phyloP scores from a whole-genome alignment of 2,888 invertebrate species.

The Drosophila setosimentum region DNA sequence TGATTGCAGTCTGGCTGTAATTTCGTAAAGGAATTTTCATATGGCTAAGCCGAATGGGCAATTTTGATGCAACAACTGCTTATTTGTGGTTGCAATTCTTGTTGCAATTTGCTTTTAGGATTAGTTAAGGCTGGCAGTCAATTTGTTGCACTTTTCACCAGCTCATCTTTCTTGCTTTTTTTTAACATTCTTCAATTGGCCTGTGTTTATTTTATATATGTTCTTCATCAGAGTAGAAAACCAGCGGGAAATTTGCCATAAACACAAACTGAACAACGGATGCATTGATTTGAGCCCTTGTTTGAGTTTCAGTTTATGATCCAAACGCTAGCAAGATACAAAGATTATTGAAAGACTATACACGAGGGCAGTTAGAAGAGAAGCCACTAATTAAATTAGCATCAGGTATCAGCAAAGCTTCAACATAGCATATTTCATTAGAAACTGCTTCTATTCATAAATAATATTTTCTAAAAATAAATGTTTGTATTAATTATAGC shows the following conservation, averaged over 20 bases:
- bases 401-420: no score
- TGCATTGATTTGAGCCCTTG: slow-evolving; percentile 19
- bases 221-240: not conserved
- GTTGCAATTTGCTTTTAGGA: slow-evolving; percentile 1
- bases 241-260: slow-evolving; percentile 6
- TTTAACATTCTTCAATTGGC: not conserved
- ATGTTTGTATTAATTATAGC: no score
- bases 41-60: slow-evolving; percentile 35
- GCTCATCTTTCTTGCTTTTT: not conserved
- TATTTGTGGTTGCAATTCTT: slow-evolving; percentile 15
- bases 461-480: no score
- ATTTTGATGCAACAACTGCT: slow-evolving; percentile 11
- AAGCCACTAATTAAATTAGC: no score
- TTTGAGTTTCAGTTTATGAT: slow-evolving; percentile 20
- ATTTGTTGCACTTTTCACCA: not conserved
- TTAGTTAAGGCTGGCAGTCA: not conserved
- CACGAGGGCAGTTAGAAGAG: no score
- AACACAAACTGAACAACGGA: not conserved
- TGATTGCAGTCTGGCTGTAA: slow-evolving; percentile 6
- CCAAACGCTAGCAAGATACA: no score
- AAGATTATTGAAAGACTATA: no score
- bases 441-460: no score
- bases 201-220: not conserved
- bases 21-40: slow-evolving; percentile 40
- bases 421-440: no score